Conservation (phyloP, 2,888 invertebrate species). For the Antitype chi region DNA sequence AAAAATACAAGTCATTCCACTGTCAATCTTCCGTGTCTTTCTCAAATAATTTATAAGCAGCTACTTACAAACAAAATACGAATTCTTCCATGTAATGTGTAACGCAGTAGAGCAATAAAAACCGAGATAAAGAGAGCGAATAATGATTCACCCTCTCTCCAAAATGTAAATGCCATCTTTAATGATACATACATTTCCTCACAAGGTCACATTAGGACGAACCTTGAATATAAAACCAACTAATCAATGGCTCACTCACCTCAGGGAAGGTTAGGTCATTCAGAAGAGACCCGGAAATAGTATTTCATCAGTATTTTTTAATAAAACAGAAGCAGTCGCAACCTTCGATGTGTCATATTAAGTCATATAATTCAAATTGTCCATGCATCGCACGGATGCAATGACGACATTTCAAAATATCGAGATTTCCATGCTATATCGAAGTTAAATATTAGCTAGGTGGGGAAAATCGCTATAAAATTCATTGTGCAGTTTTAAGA, state of each 20-base stretch:
- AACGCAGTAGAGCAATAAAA: background rate
- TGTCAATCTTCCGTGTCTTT: background rate
- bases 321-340: conserved; percentile 13
- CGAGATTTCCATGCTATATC: background rate
- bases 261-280: conserved; percentile 23
- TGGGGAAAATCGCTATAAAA: background rate
- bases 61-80: background rate
- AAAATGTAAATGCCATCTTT: conserved; percentile 3
- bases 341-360: conserved; percentile 41
- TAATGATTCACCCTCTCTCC: conserved; percentile 35
- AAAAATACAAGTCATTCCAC: background rate
- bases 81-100: background rate
- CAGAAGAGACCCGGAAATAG: conserved; percentile 10
- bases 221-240: conserved; percentile 28
- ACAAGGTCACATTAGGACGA: conserved; percentile 10
- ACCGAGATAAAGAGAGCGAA: background rate
- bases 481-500: background rate
- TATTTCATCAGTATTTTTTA: conserved; percentile 32
- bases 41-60: background rate
- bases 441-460: background rate
- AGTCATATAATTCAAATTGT: conserved; percentile 28
- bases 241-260: conserved; percentile 39
- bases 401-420: background rate
- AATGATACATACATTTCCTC: conserved; percentile 18
- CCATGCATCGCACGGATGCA: background rate